phyloP scores from a whole-genome alignment of 2,113 vertebrate genomes.

The Phoenicopterus ruber region DNA sequence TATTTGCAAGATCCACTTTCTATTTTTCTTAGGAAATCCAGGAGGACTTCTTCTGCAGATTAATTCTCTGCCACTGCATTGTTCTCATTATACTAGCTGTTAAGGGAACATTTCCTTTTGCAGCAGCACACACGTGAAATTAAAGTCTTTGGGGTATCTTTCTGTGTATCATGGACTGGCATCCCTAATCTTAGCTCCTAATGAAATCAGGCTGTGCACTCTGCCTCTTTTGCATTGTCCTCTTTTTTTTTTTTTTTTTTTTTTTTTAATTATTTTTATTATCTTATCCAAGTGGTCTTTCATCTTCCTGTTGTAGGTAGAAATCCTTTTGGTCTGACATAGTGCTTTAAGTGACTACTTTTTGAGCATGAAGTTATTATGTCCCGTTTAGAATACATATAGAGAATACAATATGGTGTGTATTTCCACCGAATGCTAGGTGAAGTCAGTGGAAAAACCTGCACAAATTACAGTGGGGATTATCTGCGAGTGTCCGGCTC shows the following conservation, averaged over 20 bases:
- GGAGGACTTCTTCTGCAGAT: background rate
- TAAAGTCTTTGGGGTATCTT: background rate
- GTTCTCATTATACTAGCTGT: background rate
- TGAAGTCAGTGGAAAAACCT: background rate
- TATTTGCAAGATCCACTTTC: background rate
- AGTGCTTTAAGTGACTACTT: background rate
- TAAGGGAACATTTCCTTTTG: background rate
- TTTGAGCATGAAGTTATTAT: background rate
- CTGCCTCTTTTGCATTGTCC: background rate
- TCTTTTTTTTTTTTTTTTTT: background rate
- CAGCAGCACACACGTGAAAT: background rate
- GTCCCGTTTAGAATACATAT: background rate
- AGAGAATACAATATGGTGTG: background rate
- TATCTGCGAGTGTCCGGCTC: fast-evolving
- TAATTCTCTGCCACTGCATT: background rate
- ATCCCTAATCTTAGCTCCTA: background rate
- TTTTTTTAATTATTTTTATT: background rate
- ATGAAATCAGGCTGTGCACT: background rate
- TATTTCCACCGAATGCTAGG: background rate
- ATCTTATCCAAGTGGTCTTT: background rate
- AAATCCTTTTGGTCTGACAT: background rate
- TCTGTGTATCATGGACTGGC: background rate
- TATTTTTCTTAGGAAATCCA: background rate
- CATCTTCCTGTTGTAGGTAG: background rate
- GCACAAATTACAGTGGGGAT: fast-evolving